A percentile compares a stretch with the other conserved stretches of the same genome.
phyloP scores from a whole-genome alignment of 2,797 vertebrate genomes.

The Sorex maritimensis region DNA sequence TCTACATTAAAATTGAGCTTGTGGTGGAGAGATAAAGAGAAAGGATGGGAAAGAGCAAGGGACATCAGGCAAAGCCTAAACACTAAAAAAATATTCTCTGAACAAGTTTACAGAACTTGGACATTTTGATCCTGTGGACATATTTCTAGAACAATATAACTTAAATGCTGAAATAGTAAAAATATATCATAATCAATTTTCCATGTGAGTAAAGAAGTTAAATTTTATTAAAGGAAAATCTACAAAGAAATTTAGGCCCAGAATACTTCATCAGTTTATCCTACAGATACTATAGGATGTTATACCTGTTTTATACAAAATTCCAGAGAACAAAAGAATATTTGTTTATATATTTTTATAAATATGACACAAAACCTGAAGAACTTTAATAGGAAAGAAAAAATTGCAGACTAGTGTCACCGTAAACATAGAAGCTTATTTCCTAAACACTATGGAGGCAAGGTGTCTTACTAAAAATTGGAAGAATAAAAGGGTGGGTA shows the following conservation, averaged over 20 bases:
- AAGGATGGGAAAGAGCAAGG: no score
- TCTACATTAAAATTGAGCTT: background rate
- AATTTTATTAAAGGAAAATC: constrained; percentile 40
- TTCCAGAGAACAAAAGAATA: constrained; percentile 11
- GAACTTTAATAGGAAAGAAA: background rate
- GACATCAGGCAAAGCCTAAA: background rate
- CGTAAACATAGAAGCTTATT: background rate
- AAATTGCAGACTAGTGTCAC: background rate
- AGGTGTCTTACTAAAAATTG: constrained; percentile 20
- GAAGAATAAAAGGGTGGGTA: background rate
- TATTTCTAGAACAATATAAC: constrained; percentile 15
- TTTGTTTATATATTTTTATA: background rate
- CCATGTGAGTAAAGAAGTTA: constrained; percentile 15
- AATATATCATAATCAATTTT: constrained; percentile 15
- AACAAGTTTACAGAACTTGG: constrained; percentile 17
- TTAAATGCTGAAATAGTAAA: background rate
- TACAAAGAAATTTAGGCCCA: background rate
- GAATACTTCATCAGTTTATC: background rate
- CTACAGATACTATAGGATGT: constrained; percentile 16
- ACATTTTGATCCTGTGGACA: constrained; percentile 17
- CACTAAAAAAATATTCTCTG: constrained; percentile 27
- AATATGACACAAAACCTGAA: constrained; percentile 5
- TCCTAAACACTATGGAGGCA: background rate
- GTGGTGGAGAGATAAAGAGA: background rate
- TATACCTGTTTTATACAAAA: background rate